Evolutionary conservation across 2,888 invertebrate species (phyloP).

Genomic region (Drosophila dives): DNA sequence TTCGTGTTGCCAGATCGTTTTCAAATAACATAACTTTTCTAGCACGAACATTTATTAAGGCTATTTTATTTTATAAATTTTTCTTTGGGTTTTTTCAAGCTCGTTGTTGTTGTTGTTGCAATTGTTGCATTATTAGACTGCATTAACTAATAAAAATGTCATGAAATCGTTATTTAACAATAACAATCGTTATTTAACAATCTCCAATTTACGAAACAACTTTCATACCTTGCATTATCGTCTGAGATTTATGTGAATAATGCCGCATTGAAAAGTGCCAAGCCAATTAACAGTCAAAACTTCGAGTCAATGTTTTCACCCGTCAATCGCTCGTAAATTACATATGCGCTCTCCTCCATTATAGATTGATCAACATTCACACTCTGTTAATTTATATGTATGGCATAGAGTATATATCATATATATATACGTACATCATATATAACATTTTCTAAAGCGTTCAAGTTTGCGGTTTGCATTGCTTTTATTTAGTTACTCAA

Average conservation of each 20-base stretch:
- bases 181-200: conserved; percentile 26
- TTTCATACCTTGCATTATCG: conserved; percentile 25
- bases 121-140: background rate
- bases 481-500: conserved; percentile 19
- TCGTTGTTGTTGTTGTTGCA: background rate
- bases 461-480: conserved; percentile 5
- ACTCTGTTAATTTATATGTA: conserved; percentile 39
- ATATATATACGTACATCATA: background rate
- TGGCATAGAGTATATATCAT: conserved; percentile 3
- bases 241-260: conserved; percentile 42
- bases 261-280: conserved; percentile 26
- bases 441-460: conserved; percentile 10
- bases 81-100: conserved; percentile 2
- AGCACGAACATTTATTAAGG: background rate
- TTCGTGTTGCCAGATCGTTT: conserved; percentile 14
- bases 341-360: conserved; percentile 5
- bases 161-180: conserved; percentile 26
- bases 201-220: conserved; percentile 21
- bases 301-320: conserved; percentile 39
- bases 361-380: conserved; percentile 39
- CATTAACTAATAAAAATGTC: conserved; percentile 19
- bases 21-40: background rate
- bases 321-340: conserved; percentile 39
- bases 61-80: background rate
- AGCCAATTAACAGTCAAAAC: conserved; percentile 53